Percentiles rank a stretch among this genome's conserved stretches.
Evolutionary conservation across 1,140 invertebrate species (phyloP).

Genomic region (Tigriopus japonicus): DNA sequence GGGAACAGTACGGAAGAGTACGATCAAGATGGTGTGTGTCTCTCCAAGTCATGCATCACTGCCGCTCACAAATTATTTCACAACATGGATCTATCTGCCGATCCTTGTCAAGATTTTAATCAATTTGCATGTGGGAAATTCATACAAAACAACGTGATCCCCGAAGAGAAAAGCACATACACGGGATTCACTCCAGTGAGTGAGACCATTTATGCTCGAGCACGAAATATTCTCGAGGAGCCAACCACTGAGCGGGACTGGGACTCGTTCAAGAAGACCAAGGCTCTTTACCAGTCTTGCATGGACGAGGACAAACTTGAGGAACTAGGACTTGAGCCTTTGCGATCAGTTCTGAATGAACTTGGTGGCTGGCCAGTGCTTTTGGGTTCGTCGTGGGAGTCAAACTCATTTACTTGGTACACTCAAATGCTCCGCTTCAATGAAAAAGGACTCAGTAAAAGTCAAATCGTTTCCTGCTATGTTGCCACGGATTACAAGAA

Average conservation of each 20-base stretch:
- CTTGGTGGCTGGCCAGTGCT: conserved; percentile 80
- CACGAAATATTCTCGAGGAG: conserved; percentile 49
- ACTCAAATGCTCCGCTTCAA: conserved; percentile 59
- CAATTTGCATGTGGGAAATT: conserved; percentile 57
- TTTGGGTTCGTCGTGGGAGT: conserved; percentile 47
- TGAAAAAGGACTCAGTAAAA: conserved; percentile 55
- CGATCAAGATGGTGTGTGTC: too few species aligned
- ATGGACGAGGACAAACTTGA: conserved; percentile 43
- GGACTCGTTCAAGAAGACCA: background rate
- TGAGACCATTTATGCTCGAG: conserved; percentile 52
- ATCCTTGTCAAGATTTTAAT: conserved; percentile 82
- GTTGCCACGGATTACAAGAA: conserved; percentile 73
- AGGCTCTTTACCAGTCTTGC: conserved; percentile 5
- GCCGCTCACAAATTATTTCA: conserved; percentile 29
- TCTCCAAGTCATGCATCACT: too few species aligned
- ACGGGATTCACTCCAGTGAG: conserved; percentile 59
- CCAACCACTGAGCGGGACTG: conserved; percentile 40
- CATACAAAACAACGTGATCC: conserved; percentile 45
- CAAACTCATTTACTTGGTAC: conserved; percentile 39
- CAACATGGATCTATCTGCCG: conserved; percentile 45
- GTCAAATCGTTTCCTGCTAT: conserved; percentile 75
- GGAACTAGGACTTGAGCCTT: conserved; percentile 42
- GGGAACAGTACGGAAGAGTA: too few species aligned
- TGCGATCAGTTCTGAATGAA: conserved; percentile 43
- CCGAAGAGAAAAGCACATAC: conserved; percentile 55